phyloP scores from a whole-genome alignment of 2,797 vertebrate genomes.

The Carcharodon carcharias region DNA sequence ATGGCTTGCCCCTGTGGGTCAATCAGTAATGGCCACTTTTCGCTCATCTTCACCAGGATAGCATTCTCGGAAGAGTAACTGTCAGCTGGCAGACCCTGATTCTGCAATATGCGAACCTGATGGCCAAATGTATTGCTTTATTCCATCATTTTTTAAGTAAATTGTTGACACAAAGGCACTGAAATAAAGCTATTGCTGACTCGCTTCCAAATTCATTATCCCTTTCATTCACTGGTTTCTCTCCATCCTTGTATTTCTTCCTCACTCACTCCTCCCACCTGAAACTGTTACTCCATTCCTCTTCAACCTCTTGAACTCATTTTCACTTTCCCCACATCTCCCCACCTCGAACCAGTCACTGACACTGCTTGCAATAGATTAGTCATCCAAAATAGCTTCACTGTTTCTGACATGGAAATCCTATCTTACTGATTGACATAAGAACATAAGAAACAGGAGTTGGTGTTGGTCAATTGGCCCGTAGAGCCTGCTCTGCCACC shows the following conservation, averaged over 20 bases:
- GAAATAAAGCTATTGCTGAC: neutral
- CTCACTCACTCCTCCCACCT: neutral
- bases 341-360: neutral
- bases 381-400: neutral
- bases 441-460: too few relatives aligned
- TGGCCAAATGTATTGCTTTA: conserved; percentile 34
- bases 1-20: conserved; percentile 53
- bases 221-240: neutral
- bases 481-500: too few relatives aligned
- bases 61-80: conserved; percentile 54
- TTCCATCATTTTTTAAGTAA: neutral
- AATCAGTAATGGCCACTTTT: conserved; percentile 53
- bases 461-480: too few relatives aligned
- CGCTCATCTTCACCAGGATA: conserved; percentile 48
- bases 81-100: conserved; percentile 52
- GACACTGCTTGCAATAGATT: neutral
- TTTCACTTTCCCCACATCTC: neutral
- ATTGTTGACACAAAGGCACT: neutral
- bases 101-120: conserved; percentile 52
- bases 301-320: neutral
- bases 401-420: too few relatives aligned
- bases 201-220: neutral
- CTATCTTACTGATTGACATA: too few relatives aligned
- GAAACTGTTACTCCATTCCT: too few relatives aligned
- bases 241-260: neutral